Base-by-base conservation (phyloP, 2,797 vertebrate species). In the Sphenopsis melanotis region DNA sequence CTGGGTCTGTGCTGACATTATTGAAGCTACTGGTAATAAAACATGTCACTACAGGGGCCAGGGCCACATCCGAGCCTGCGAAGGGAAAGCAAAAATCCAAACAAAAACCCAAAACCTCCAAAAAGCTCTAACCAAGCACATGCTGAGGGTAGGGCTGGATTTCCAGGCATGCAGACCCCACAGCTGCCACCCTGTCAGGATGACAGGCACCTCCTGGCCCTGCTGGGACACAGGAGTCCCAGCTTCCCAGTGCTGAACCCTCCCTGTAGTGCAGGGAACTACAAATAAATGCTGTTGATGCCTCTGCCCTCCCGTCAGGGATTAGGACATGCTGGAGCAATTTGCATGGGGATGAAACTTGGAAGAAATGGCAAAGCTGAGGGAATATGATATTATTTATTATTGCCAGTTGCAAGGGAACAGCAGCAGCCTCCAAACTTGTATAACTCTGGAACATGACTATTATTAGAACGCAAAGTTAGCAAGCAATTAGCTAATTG, bases 401-500 rank as follows among this genome's bases (percentile, higher is more conserved):
- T 95, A 82, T 96, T 96, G 96, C 93, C 93, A 95, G 86, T 96
- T 95, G 95, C 88, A 94, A 84, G 70, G 95, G 92, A 96, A 93
- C 93, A 82, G 95, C 96, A 96, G 96, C 94, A 95, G 96, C 80
- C 85, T 96, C 93, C 83, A 90, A 96, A 91, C 95, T 96, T 95
- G 95, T 95, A 91, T 95, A 96, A 96, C 96, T 83, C 91, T 95
- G 95, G 94, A 96, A 94, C 91, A 94, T 1, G 66, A 52, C 95
- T 96, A 95, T 96, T 96, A 96, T 95, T 96, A 96, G 94, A 96
- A 96, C 4, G 23, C 93, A 90, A 96, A 96, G 95, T 94, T 95
- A 96, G 94, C 88, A 93, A 79, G 92, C 92, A 96, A 95, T 96
- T 96, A 96, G 88, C 96, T 96, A 96, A 96, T 96, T 96, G 94